These are phyloP conservation scores for Caenorhabditis sp. DNA, from an alignment of 2,888 invertebrate genomes.

Conservation along the genomic window DNA sequence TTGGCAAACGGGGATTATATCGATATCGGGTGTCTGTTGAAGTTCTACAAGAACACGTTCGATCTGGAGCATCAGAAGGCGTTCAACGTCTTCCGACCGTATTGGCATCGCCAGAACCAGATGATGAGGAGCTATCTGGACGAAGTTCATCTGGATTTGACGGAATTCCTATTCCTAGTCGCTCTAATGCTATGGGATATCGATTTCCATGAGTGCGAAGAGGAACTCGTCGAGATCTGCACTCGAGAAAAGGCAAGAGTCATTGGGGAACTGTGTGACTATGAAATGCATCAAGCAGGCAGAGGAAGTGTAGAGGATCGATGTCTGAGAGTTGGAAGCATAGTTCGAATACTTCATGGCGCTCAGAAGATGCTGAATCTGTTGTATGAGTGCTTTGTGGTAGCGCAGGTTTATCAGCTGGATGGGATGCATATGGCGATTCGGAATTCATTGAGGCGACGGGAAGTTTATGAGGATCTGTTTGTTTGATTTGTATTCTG, in stretches of 20 bases:
- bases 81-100: background rate
- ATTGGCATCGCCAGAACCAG: constrained; percentile 1
- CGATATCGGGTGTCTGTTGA: background rate
- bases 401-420: background rate
- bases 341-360: constrained; percentile 4
- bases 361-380: background rate
- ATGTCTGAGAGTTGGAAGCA: background rate
- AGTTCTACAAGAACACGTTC: background rate
- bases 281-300: background rate
- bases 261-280: background rate
- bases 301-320: background rate
- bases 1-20: constrained; percentile 1
- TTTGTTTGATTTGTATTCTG: too few species aligned
- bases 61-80: background rate
- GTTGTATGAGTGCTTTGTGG: constrained; percentile 12
- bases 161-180: constrained; percentile 9
- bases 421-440: background rate
- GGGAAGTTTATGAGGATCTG: too few species aligned
- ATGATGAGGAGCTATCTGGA: background rate
- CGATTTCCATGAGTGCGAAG: constrained; percentile 13
- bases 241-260: background rate
- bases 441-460: background rate
- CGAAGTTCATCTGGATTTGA: background rate
- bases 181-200: constrained; percentile 22
- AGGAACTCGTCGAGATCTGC: background rate